Base-by-base conservation (phyloP, 2,797 vertebrate genomes). In the Oreochromis grahami region DNA sequence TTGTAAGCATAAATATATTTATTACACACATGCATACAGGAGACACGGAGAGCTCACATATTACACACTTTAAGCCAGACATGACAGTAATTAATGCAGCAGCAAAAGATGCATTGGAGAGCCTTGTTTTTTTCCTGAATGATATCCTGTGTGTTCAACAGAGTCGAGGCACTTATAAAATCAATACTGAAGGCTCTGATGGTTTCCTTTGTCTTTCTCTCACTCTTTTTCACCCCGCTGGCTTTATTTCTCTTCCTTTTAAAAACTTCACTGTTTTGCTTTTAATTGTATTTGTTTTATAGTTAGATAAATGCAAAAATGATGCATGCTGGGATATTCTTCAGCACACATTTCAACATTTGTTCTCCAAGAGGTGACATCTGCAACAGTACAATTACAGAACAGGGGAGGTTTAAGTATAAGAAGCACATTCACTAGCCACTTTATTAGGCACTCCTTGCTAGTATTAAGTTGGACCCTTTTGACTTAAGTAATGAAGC, bases 121-220 rank as follows among this genome's bases (percentile, higher is more conserved):
- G 56, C 68, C 76, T 79, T 12, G 65, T 38, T 79, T 83, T 72
- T 48, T 89, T 87, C 83, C 85, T 85, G 79, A 89, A 83, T 89
- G 80, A 91, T 91, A 86, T 91, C 84, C 87, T 87, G 58, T 89
- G 80, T 85, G 82, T 90, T 81, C 86, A 84, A 83, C 88, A 83
- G 79, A 78, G 85, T 84, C 91, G 79, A 90, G 78, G 87, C 93
- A 91, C 91, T 94, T 92, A 94, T 79, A 78, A 91, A 93, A 93
- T 94, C 92, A 87, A 93, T 95, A 92, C 65, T 68, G 8, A 84
- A 92, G 72, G 63, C 88, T 83, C 77, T 24, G 36, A 83, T 79
- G 83, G 78, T 83, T 88, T 88, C 79, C 52, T 52, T 43, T 41
- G 11, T 1, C 21, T 85, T 58, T 80, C 15, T 50, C 76, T 82